These are phyloP conservation scores for Eudyptes chrysolophus DNA, from an alignment of 2,113 vertebrate genomes.

Conservation along the genomic window DNA sequence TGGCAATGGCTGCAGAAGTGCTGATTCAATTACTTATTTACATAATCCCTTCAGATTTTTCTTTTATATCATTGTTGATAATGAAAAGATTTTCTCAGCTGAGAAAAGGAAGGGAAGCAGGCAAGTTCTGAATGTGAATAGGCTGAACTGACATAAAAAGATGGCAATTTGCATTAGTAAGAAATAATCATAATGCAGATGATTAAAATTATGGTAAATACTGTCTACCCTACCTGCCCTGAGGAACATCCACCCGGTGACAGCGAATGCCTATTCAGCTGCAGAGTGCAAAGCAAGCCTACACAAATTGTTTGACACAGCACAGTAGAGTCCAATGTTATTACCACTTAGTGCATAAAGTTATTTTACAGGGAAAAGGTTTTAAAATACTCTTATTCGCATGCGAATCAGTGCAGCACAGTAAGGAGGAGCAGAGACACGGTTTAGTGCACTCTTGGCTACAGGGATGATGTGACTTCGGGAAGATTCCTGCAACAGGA, in stretches of 20 bases:
- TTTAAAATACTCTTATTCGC: not conserved
- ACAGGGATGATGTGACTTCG: not conserved
- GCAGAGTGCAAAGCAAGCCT: not conserved
- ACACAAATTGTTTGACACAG: not conserved
- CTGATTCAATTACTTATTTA: slow-evolving; percentile 29
- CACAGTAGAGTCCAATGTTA: not conserved
- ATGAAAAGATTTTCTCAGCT: slow-evolving; percentile 14
- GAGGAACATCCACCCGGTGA: not conserved
- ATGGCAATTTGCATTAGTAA: not conserved
- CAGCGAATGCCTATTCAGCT: not conserved
- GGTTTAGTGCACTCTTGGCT: not conserved
- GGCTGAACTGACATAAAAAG: slow-evolving; percentile 18
- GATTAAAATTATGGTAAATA: not conserved
- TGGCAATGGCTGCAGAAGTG: slow-evolving; percentile 9
- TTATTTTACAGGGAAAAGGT: not conserved
- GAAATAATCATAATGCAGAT: not conserved
- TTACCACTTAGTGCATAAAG: not conserved
- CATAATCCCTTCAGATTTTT: slow-evolving; percentile 39
- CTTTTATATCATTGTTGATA: not conserved
- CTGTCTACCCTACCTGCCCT: not conserved
- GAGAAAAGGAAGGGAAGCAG: slow-evolving; percentile 2
- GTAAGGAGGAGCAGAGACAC: not conserved
- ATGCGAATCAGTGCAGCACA: not conserved
- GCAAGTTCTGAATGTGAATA: not conserved
- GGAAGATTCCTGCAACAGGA: not conserved